Base-by-base conservation (phyloP, 2,888 invertebrate genomes). In the Dasysyrphus albostriatus region DNA sequence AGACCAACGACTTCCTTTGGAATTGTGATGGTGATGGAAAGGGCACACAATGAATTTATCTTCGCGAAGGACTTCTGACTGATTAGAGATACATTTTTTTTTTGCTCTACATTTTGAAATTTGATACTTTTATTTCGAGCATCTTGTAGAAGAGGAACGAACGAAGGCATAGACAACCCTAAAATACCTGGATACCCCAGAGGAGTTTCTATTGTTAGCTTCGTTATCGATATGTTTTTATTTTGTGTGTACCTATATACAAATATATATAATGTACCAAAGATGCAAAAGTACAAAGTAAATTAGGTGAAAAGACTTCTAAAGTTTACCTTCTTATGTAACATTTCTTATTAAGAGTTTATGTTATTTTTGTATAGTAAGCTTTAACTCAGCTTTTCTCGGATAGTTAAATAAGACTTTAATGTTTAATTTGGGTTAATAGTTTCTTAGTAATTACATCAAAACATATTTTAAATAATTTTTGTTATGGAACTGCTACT, bases 61-160 rank as follows among this genome's bases (percentile, higher is more conserved):
- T 73, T 54, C 72, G 77, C 77, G 67, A 78, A 77, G 83, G 83
- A 83, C 77, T 78, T 83, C 83, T 83, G 83, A 83, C 73, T 83
- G 83, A 83, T 83, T 83, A 78, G 83, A 83, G 83, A 73, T 65
- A 32, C 61, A 24, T 16, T 44, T 61, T 37, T 44, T 61, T 63
- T 61, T 56, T 74, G 51, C 49, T 16, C n/a, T 19, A 44, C 32
- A 67, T 75, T 34, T 14, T 82, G 83, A 59, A 83, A 83, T 19
- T 77, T 37, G 83, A 83, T 83, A 83, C 77, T 78, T 83, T 78
- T 77, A 77, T 83, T 65, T 61, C n/a, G 44, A 54, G 65, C 37
- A 79, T 69, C 70, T 44, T 49, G n/a, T 6, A 19, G 5, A 14
- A 42, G n/a, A 37, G 14, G 37, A 42, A 47, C 19, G 59, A 67